phyloP scores from a whole-genome alignment of 2,113 vertebrate species.

The Ploceus nigricollis region DNA sequence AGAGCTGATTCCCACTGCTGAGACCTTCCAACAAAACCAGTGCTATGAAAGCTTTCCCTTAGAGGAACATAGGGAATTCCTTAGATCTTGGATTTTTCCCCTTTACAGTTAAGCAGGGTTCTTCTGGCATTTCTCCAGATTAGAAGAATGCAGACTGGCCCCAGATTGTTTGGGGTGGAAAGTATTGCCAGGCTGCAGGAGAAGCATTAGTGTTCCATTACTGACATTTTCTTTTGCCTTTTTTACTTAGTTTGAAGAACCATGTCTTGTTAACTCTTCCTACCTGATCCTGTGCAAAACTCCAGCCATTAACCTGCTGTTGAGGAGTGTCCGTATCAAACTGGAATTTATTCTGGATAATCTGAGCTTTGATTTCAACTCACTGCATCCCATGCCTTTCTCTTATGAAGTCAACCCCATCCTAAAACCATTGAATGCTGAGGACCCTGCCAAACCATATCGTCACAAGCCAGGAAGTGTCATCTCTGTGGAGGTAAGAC shows the following conservation, averaged over 20 bases:
- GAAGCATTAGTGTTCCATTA: neutral
- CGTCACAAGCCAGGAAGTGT: slow-evolving; percentile 95
- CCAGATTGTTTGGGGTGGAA: neutral
- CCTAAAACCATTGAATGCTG: slow-evolving; percentile 81
- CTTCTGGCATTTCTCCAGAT: neutral
- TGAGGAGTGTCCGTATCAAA: slow-evolving; percentile 67
- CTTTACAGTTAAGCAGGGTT: neutral
- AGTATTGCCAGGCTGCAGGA: neutral
- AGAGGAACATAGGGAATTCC: neutral
- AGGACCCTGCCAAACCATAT: slow-evolving; percentile 83
- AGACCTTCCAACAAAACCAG: neutral
- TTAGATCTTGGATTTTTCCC: neutral
- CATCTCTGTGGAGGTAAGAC: slow-evolving; percentile 91
- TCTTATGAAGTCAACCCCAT: slow-evolving; percentile 86
- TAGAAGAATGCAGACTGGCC: neutral
- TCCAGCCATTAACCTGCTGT: slow-evolving; percentile 79
- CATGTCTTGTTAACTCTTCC: slow-evolving; percentile 86
- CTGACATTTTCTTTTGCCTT: neutral
- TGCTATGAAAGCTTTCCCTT: neutral
- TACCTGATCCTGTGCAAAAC: slow-evolving; percentile 86
- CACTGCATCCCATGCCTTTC: slow-evolving; percentile 79
- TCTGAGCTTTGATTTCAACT: slow-evolving; percentile 85
- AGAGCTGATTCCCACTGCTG: neutral
- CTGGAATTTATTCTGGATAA: slow-evolving; percentile 93
- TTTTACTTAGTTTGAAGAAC: slow-evolving; percentile 80